These are phyloP conservation scores for Decapterus maruadsi DNA, from an alignment of 2,797 vertebrate species.

Conservation along the genomic window DNA sequence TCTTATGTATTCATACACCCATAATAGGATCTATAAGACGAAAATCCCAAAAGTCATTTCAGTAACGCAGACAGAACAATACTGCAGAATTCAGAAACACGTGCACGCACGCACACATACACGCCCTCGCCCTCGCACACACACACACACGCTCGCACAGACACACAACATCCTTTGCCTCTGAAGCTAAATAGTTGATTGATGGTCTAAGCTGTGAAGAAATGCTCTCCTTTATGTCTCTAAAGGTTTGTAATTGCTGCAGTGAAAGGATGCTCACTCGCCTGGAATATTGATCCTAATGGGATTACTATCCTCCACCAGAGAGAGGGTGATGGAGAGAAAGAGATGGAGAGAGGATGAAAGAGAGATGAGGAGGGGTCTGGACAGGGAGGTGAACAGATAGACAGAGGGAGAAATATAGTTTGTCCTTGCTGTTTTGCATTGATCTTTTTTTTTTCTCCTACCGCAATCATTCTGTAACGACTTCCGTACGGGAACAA, in stretches of 20 bases:
- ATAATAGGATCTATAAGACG: conserved; percentile 78
- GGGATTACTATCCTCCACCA: conserved; percentile 93
- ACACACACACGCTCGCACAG: conserved; percentile 28
- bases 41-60: conserved; percentile 81
- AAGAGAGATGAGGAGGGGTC: conserved; percentile 75
- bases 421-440: conserved; percentile 69
- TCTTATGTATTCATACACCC: conserved; percentile 76
- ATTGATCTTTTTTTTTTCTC: conserved; percentile 59
- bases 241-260: conserved; percentile 96
- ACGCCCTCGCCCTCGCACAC: conserved; percentile 9
- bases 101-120: conserved; percentile 23
- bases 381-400: conserved; percentile 63
- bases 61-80: conserved; percentile 72
- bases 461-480: conserved; percentile 42
- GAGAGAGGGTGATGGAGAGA: conserved; percentile 83
- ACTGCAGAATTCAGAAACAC: conserved; percentile 50
- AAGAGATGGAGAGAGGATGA: conserved; percentile 69
- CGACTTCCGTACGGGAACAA: conserved; percentile 60
- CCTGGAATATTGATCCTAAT: conserved; percentile 94
- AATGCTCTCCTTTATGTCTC: conserved; percentile 91
- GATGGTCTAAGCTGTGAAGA: conserved; percentile 91
- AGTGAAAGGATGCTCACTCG: conserved; percentile 94
- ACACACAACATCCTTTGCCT: conserved; percentile 79
- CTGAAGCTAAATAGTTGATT: conserved; percentile 93
- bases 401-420: conserved; percentile 56